These are phyloP conservation scores for Odontocerum albicorne DNA, from an alignment of 2,888 invertebrate species.

Conservation along the genomic window DNA sequence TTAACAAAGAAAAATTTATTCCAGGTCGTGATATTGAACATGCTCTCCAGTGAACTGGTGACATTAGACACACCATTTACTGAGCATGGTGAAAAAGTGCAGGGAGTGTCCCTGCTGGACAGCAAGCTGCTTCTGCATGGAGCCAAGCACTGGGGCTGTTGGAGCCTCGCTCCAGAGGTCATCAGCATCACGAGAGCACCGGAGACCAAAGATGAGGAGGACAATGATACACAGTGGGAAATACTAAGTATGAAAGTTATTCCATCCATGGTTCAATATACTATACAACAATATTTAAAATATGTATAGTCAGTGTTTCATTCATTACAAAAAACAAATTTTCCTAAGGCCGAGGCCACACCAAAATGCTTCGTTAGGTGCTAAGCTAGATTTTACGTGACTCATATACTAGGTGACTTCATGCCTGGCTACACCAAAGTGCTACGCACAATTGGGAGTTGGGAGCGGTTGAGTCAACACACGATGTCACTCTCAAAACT, in stretches of 20 bases:
- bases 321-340: no score
- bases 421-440: no score
- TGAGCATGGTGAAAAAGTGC: constrained; percentile 56
- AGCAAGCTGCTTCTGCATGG: constrained; percentile 76
- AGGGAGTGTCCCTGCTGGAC: constrained; percentile 52
- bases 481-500: no score
- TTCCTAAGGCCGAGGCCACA: no score
- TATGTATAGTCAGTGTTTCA: no score
- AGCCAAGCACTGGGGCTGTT: constrained; percentile 72
- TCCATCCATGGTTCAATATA: neutral
- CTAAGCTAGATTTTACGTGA: no score
- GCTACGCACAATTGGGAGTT: no score
- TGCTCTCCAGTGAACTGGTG: constrained; percentile 91
- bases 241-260: constrained; percentile 71
- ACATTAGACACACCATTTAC: constrained; percentile 83
- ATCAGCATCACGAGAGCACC: constrained; percentile 61
- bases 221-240: constrained; percentile 78
- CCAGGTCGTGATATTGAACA: constrained; percentile 84
- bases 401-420: no score
- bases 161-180: constrained; percentile 75
- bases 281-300: neutral
- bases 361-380: no score
- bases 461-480: no score
- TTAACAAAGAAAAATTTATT: no score
- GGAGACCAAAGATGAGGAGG: constrained; percentile 57